Conservation (phyloP, 2,797 vertebrate genomes). For the Rhinichthys osculus region DNA sequence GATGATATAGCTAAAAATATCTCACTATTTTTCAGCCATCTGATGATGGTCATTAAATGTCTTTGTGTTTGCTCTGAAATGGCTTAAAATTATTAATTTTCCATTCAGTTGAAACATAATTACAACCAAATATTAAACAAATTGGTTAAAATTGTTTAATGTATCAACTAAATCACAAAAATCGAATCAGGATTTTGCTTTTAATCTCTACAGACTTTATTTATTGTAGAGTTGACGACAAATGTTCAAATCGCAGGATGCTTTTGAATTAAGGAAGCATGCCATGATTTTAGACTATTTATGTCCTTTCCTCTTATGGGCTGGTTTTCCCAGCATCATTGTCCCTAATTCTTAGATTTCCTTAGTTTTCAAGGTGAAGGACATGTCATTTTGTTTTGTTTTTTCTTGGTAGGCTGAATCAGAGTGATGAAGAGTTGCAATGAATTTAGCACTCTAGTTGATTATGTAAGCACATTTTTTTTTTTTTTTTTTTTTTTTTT, state of each 20-base stretch:
- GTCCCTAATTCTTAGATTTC: neutral
- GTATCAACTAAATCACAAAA: neutral
- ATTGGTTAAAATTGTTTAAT: neutral
- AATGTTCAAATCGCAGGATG: neutral
- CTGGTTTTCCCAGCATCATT: conserved; percentile 25
- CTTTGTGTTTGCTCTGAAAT: neutral
- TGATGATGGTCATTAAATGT: neutral
- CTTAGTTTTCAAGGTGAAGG: conserved; percentile 8
- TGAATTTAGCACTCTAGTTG: neutral
- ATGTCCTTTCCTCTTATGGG: neutral
- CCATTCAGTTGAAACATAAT: neutral
- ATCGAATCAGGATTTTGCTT: neutral
- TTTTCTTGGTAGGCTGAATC: neutral
- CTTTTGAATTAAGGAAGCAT: conserved; percentile 8
- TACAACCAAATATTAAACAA: neutral
- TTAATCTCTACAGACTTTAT: neutral
- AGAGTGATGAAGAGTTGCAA: neutral
- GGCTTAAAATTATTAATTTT: neutral
- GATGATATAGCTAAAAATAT: neutral
- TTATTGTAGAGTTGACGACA: neutral
- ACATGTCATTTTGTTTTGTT: neutral
- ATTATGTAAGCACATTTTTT: conserved; percentile 50
- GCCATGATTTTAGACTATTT: conserved; percentile 17
- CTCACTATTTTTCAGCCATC: neutral
- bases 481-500: conserved; percentile 57